A percentile compares a stretch with the other conserved stretches of the same genome.
These are phyloP conservation scores for Choloepus didactylus DNA, from an alignment of 2,797 vertebrate species.

Conservation along the genomic window DNA sequence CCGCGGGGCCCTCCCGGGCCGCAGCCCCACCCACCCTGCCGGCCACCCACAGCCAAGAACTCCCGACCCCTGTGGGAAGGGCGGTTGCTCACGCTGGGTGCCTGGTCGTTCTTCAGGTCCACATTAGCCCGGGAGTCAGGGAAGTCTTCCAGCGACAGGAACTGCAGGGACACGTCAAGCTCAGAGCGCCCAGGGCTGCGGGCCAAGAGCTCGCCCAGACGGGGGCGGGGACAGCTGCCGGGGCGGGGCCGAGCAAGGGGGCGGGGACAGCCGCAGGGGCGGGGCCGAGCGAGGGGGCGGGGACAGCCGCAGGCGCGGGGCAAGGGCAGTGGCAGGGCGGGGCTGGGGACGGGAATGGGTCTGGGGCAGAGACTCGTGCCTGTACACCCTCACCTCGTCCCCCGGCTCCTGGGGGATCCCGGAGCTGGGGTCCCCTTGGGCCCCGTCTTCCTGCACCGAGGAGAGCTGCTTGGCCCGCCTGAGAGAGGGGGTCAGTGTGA, in stretches of 20 bases:
- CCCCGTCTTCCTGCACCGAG: conserved; percentile 78
- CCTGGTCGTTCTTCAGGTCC: conserved; percentile 85
- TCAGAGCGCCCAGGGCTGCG: accelerated
- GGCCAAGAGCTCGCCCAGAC: not conserved
- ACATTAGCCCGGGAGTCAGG: conserved; percentile 75
- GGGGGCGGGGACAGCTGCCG: accelerated
- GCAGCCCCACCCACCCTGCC: not conserved
- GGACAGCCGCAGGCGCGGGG: not conserved
- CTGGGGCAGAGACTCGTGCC: too few species aligned
- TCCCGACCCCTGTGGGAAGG: accelerated
- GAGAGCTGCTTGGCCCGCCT: conserved; percentile 87
- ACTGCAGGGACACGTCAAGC: conserved; percentile 78
- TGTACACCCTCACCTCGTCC: conserved; percentile 83
- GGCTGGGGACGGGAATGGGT: too few species aligned
- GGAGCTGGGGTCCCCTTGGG: conserved; percentile 58
- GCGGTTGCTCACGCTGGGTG: conserved; percentile 81
- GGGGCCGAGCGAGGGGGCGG: too few species aligned
- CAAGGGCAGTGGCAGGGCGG: too few species aligned
- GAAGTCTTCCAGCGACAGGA: conserved; percentile 90
- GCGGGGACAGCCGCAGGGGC: too few species aligned
- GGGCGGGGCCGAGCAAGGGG: too few species aligned
- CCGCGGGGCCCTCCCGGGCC: accelerated
- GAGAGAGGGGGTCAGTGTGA: accelerated
- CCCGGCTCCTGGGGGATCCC: conserved; percentile 59
- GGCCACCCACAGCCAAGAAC: not conserved